Conservation (phyloP, 1,140 invertebrate genomes). For the Odontomachus brunneus region DNA sequence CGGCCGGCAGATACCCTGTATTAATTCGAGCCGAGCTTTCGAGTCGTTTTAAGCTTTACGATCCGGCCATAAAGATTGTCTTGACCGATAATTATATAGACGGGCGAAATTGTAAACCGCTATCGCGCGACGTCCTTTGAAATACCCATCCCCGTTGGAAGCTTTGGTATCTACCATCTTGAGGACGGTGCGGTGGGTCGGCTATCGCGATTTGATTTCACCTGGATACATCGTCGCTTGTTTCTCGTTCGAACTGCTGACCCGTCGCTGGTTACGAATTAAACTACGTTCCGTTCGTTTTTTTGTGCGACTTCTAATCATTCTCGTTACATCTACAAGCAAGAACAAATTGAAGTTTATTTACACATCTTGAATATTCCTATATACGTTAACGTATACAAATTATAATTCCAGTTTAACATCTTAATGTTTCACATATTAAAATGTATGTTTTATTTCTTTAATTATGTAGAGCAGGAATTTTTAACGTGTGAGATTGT, state of each 20-base stretch:
- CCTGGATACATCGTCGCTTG: constrained; percentile 32
- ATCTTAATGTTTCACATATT: too few species aligned
- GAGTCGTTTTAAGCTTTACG: constrained; percentile 74
- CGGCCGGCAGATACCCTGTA: constrained; percentile 66
- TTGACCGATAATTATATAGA: constrained; percentile 76
- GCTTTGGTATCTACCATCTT: constrained; percentile 39
- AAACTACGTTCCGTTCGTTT: constrained; percentile 5
- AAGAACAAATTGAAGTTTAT: background rate
- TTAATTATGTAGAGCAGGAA: too few species aligned
- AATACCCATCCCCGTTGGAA: constrained; percentile 15
- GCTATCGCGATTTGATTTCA: constrained; percentile 55
- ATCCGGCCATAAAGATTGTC: constrained; percentile 76
- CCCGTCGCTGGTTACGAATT: constrained; percentile 10
- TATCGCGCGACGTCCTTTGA: constrained; percentile 64
- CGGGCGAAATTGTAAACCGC: constrained; percentile 74
- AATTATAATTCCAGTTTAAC: too few species aligned
- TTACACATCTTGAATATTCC: too few species aligned
- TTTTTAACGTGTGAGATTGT: too few species aligned
- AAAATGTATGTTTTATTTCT: too few species aligned
- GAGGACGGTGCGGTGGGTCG: constrained; percentile 16
- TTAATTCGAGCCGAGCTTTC: constrained; percentile 76
- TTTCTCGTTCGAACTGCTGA: constrained; percentile 2
- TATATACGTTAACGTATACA: too few species aligned
- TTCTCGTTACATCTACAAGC: background rate
- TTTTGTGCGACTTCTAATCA: background rate